Evolutionary conservation across 2,888 invertebrate species (phyloP).

Genomic region (Salticus scenicus): DNA sequence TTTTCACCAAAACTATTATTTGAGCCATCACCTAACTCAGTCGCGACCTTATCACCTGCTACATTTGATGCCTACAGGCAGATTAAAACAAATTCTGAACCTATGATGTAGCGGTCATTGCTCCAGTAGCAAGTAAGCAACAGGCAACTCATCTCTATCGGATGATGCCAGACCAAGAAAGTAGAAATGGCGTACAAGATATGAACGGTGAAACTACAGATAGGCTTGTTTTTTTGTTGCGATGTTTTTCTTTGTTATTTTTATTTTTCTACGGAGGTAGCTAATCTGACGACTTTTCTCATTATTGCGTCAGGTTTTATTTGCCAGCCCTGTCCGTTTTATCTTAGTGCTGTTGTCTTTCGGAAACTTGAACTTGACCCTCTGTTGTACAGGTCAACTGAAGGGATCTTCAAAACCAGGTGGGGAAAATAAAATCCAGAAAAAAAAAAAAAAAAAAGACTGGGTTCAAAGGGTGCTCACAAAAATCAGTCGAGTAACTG

Average conservation of each 20-base stretch:
- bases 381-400: neutral
- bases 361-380: constrained; percentile 7
- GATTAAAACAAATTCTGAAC: neutral
- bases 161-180: neutral
- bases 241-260: neutral
- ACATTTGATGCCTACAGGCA: neutral
- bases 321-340: neutral
- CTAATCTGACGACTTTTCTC: constrained; percentile 1
- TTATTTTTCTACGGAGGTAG: neutral
- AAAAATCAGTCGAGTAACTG: neutral
- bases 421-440: neutral
- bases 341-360: neutral
- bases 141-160: constrained; percentile 3
- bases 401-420: neutral
- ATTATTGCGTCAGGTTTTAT: neutral
- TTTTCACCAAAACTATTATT: neutral
- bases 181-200: neutral
- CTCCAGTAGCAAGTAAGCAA: constrained; percentile 43
- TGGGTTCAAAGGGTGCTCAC: neutral
- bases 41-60: constrained; percentile 17
- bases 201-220: neutral
- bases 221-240: neutral
- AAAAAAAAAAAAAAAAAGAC: too few relatives aligned
- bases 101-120: constrained; percentile 36
- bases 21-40: constrained; percentile 1